Conservation (phyloP, 2,888 invertebrate species). For the Sarcophaga variegata region DNA sequence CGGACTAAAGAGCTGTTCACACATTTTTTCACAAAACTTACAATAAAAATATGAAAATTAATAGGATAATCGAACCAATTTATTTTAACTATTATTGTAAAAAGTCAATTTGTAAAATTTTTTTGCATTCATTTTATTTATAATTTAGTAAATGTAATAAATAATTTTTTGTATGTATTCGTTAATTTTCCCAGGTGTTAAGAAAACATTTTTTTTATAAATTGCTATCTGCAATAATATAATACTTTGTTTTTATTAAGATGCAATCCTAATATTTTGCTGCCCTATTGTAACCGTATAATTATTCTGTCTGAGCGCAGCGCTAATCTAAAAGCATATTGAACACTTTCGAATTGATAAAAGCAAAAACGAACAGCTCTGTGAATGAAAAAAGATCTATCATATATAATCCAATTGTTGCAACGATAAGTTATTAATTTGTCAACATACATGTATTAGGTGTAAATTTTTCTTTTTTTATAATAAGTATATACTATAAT, state of each 20-base stretch:
- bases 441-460: constrained; percentile 43
- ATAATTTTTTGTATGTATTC: too few species aligned
- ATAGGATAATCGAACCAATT: background rate
- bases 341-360: background rate
- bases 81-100: background rate
- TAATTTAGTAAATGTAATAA: too few species aligned
- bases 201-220: too few species aligned
- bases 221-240: too few species aligned
- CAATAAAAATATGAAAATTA: background rate
- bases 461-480: constrained; percentile 51
- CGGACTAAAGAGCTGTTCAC: constrained; percentile 8
- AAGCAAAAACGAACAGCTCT: background rate
- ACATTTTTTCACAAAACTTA: background rate
- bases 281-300: too few species aligned
- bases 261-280: too few species aligned
- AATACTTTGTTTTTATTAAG: too few species aligned
- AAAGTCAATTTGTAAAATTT: background rate
- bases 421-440: constrained; percentile 14
- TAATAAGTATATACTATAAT: constrained; percentile 4
- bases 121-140: too few species aligned
- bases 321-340: too few species aligned
- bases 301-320: too few species aligned
- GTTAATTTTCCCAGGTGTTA: too few species aligned
- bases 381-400: background rate
- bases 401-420: constrained; percentile 2